phyloP scores from a whole-genome alignment of 2,113 vertebrate genomes.

The Rhagologus leucostigma region DNA sequence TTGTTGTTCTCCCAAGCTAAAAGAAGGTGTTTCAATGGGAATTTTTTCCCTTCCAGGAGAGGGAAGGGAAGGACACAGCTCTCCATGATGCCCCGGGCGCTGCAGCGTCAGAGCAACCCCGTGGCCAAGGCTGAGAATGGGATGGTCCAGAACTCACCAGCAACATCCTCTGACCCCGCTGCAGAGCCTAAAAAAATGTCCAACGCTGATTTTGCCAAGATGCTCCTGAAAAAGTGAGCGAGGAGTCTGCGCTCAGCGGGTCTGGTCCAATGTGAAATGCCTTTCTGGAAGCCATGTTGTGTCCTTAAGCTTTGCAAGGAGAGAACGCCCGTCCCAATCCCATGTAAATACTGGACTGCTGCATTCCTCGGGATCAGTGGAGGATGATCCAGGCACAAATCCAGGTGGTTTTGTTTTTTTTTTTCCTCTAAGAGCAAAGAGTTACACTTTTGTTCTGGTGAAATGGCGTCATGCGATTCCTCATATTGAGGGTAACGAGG shows the following conservation, averaged over 20 bases:
- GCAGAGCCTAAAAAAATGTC: constrained; percentile 83
- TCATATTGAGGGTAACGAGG: constrained; percentile 76
- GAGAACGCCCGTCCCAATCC: background rate
- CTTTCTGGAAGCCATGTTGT: constrained; percentile 80
- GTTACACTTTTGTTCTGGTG: background rate
- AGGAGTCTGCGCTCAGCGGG: background rate
- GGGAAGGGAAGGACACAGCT: constrained; percentile 93
- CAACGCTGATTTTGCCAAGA: constrained; percentile 93
- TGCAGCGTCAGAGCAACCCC: constrained; percentile 77
- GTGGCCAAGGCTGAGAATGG: constrained; percentile 83
- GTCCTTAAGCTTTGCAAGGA: constrained; percentile 72
- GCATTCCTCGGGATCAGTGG: background rate
- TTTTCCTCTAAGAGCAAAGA: background rate
- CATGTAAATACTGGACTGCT: constrained; percentile 30
- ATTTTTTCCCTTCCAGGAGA: constrained; percentile 67
- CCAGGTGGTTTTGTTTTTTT: background rate
- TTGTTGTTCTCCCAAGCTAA: background rate
- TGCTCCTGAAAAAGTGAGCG: constrained; percentile 90
- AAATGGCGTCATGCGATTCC: constrained; percentile 52
- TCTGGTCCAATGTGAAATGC: constrained; percentile 61
- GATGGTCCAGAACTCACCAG: constrained; percentile 55
- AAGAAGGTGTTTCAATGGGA: background rate
- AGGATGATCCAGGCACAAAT: background rate
- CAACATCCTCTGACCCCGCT: background rate
- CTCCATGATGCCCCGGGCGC: constrained; percentile 85